Evolutionary conservation across 64 coral and sea anemone species (phyloP).

Genomic region (Astreopora myriophthalma): DNA sequence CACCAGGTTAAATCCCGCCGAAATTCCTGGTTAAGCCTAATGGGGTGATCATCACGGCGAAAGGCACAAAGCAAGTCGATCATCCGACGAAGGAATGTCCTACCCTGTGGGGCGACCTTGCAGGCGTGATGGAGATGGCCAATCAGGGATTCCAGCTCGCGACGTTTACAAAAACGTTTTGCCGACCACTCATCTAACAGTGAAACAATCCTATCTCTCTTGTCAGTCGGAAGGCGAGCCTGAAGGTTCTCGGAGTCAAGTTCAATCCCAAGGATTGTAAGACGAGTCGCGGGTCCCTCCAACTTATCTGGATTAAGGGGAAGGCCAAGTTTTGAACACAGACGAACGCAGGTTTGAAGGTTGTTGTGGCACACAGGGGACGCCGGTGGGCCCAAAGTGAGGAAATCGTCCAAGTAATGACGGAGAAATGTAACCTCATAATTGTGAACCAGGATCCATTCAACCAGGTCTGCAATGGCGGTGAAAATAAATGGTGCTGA

Average conservation of each 20-base stretch:
- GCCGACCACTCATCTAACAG: constrained; percentile 17
- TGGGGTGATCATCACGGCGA: constrained; percentile 46
- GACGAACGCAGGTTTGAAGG: too few relatives aligned
- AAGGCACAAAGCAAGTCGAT: constrained; percentile 25
- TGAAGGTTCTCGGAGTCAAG: constrained; percentile 26
- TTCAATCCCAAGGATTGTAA: constrained; percentile 59
- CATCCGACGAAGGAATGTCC: constrained; percentile 14
- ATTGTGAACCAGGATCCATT: too few relatives aligned
- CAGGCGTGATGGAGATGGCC: constrained; percentile 48
- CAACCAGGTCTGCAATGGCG: too few relatives aligned
- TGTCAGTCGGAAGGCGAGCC: constrained; percentile 24
- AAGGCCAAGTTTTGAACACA: too few relatives aligned
- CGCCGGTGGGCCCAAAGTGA: too few relatives aligned
- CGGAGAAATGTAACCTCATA: too few relatives aligned
- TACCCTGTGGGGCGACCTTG: constrained; percentile 27
- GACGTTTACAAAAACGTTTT: not conserved
- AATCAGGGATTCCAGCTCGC: constrained; percentile 9
- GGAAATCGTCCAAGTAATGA: too few relatives aligned
- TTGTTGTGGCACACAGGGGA: too few relatives aligned
- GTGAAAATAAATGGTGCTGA: too few relatives aligned
- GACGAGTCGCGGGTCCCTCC: too few relatives aligned
- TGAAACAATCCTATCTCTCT: not conserved
- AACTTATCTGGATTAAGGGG: too few relatives aligned
- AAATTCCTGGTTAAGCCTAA: constrained; percentile 45
- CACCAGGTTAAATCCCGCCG: constrained; percentile 47